Base-by-base conservation (phyloP, 2,888 invertebrate genomes). In the Drosophila eohydei region DNA sequence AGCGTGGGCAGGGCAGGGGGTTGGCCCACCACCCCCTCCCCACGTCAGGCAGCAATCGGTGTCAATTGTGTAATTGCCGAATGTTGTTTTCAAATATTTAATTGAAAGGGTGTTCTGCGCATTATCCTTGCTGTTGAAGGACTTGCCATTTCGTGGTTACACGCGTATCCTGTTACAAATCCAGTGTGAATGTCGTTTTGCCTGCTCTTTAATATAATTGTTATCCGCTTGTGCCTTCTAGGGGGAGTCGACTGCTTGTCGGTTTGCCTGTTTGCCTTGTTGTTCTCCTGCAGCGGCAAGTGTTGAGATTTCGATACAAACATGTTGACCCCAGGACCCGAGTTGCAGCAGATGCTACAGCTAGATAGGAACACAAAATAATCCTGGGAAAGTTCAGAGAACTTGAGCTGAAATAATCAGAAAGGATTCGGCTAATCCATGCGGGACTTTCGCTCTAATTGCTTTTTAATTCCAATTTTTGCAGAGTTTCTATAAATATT, bases 111-210 rank as follows among this genome's bases (percentile, higher is more conserved):
- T 88, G 92, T 88, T 81, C 81, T 72, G 67, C 63, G 59, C 69
- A 61, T 68, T 76, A 64, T 67, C 74, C 75, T 57, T 74, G 66
- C 43, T 54, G 56, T 6, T 28, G 50, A 52, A 66, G 67, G 75
- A 72, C 71, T 78, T 69, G 78, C 70, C 81, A 74, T 70, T 89
- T 81, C 87, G 90, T 89, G 92, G 91, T 92, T 92, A 90, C 92
- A 92, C 92, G 92, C 88, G 87, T 92, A 92, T 92, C 92, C 90
- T 89, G 91, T 92, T 92, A 88, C 92, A 91, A 91, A 91, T 91
- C 91, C 90, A 83, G 81, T 88, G 89, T 71, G 78, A 65, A 74
- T 74, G 78, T 59, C 82, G 76, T 80, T 81, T 85, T 87, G 81
- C 78, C 72, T 84, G 73, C 83, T 83, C 75, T 90, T 89, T 82